Conservation (phyloP, 2,888 invertebrate species). For the Thereva unica region DNA sequence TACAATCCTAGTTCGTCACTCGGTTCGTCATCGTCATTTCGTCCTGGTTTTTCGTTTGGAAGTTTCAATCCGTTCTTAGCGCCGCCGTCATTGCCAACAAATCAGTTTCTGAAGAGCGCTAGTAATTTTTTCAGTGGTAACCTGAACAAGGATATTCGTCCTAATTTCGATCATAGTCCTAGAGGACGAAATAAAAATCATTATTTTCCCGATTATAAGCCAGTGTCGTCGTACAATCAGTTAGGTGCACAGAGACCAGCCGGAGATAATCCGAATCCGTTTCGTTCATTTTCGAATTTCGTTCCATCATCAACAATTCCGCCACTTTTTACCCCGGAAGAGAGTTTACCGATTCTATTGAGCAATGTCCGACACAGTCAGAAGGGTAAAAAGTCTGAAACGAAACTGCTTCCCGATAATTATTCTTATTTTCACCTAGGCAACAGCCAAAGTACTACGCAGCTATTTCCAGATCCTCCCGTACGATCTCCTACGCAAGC, state of each 20-base stretch:
- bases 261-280: slow-evolving; percentile 5
- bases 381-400: slow-evolving; percentile 42
- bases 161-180: background rate
- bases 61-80: slow-evolving; percentile 53
- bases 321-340: slow-evolving; percentile 37
- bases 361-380: slow-evolving; percentile 50
- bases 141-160: slow-evolving; percentile 6
- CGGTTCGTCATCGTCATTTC: slow-evolving; percentile 36
- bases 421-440: slow-evolving; percentile 58
- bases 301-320: slow-evolving; percentile 50
- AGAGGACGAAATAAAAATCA: slow-evolving; percentile 8
- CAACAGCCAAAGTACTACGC: slow-evolving; percentile 39
- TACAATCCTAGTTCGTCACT: background rate
- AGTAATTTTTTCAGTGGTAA: slow-evolving; percentile 31
- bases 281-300: slow-evolving; percentile 45
- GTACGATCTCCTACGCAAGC: slow-evolving; percentile 45
- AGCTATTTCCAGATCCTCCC: slow-evolving; percentile 41
- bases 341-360: slow-evolving; percentile 37
- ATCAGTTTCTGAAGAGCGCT: slow-evolving; percentile 35
- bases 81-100: slow-evolving; percentile 46
- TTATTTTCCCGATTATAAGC: slow-evolving; percentile 18
- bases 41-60: slow-evolving; percentile 49
- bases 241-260: slow-evolving; percentile 5
- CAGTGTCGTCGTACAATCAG: background rate
- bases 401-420: slow-evolving; percentile 47